These are phyloP conservation scores for Cyclina sinensis DNA, from an alignment of 1,140 invertebrate genomes.

Conservation along the genomic window DNA sequence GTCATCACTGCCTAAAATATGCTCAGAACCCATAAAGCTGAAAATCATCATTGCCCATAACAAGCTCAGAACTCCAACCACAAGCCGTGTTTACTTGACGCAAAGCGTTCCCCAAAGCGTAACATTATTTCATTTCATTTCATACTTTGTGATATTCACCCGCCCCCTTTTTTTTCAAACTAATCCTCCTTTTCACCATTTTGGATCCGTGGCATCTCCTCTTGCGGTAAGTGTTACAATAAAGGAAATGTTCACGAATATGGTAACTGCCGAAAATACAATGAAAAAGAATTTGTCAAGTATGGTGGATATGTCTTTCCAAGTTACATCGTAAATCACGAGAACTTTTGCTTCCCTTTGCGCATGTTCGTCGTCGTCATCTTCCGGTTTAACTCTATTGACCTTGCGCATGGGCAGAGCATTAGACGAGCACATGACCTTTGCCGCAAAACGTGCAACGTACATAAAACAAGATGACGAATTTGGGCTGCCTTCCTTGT, in stretches of 20 bases:
- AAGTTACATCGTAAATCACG: background rate
- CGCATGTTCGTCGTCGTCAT: background rate
- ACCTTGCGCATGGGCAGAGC: background rate
- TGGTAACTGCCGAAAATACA: background rate
- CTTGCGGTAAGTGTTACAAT: background rate
- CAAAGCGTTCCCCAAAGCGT: no score
- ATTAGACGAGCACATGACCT: background rate
- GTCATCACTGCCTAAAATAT: no score
- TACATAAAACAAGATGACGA: background rate
- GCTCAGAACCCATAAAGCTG: no score
- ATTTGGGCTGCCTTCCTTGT: slow-evolving; percentile 8
- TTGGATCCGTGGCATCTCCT: background rate
- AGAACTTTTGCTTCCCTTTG: no score
- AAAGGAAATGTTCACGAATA: slow-evolving; percentile 6
- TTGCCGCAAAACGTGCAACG: background rate
- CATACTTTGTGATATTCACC: no score
- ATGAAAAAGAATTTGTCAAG: slow-evolving; percentile 18
- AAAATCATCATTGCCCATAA: no score
- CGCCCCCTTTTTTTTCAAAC: no score
- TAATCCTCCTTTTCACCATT: no score
- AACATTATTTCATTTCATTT: no score
- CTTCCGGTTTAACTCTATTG: background rate
- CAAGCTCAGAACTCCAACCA: no score
- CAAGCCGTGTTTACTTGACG: no score
- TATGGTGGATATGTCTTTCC: background rate